Evolutionary conservation across 2,113 vertebrate genomes (phyloP).

Genomic region (Ivindomyrus marchei): DNA sequence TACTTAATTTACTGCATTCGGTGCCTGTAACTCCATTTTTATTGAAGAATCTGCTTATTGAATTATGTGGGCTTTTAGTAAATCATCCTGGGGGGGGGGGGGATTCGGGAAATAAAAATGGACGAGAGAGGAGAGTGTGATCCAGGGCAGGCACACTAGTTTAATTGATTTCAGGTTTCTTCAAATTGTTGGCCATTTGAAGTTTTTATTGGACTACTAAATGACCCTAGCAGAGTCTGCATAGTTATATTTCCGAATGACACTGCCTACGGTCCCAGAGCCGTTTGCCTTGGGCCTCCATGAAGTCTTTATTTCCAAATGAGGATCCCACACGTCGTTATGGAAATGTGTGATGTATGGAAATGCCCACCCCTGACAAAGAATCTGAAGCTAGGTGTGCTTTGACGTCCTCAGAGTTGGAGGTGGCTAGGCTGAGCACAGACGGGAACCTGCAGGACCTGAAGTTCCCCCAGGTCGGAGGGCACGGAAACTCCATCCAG

Average conservation of each 20-base stretch:
- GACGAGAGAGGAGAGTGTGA: background rate
- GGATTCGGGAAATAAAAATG: background rate
- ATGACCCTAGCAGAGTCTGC: background rate
- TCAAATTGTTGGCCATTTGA: background rate
- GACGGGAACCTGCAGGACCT: conserved; percentile 90
- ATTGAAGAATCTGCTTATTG: conserved; percentile 13
- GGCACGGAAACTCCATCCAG: conserved; percentile 82
- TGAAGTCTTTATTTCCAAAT: background rate
- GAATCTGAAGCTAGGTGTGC: background rate
- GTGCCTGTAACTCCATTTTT: conserved; percentile 16
- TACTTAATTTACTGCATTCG: background rate
- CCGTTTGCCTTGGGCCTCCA: background rate
- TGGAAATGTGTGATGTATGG: background rate
- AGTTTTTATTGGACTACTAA: background rate
- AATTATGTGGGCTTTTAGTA: conserved; percentile 6
- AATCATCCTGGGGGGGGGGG: background rate
- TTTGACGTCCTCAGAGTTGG: conserved; percentile 68
- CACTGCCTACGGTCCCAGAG: background rate
- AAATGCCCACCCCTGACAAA: background rate
- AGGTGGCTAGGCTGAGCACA: conserved; percentile 92
- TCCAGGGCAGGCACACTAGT: background rate
- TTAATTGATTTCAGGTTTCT: background rate
- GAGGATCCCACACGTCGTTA: background rate
- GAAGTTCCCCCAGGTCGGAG: conserved; percentile 84
- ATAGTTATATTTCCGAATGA: background rate